These are phyloP conservation scores for Ptilodon capucinus DNA, from an alignment of 2,888 invertebrate genomes.

Conservation along the genomic window DNA sequence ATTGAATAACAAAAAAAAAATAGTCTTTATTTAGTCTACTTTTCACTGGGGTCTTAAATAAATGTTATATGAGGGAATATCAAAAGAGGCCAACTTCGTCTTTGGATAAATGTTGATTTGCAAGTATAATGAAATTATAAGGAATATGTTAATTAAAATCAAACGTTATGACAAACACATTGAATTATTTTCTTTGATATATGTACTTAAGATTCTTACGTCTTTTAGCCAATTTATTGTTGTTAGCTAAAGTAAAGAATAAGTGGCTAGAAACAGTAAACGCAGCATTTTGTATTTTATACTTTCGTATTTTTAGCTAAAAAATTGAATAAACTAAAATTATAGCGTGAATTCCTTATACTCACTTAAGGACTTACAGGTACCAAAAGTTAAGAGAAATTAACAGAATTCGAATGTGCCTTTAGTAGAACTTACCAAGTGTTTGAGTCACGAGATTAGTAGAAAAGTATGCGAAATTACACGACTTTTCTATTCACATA, in stretches of 20 bases:
- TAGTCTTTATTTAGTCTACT: background rate
- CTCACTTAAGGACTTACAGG: too few species aligned
- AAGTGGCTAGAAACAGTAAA: too few species aligned
- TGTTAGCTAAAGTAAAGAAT: too few species aligned
- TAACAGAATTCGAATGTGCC: background rate
- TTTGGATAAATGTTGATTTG: background rate
- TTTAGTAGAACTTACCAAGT: background rate
- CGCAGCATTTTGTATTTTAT: too few species aligned
- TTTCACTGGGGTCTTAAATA: background rate
- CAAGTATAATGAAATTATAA: background rate
- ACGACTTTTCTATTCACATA: slow-evolving; percentile 3
- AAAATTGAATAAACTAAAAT: too few species aligned
- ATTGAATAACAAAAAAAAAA: too few species aligned
- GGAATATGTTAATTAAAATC: background rate
- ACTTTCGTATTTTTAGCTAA: too few species aligned
- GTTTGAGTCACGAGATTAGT: background rate
- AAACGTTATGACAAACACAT: background rate
- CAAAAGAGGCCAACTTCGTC: background rate
- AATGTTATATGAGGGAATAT: background rate
- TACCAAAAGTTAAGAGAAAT: background rate
- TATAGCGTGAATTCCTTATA: too few species aligned
- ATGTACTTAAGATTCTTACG: too few species aligned
- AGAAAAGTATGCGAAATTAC: background rate
- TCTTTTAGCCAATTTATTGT: too few species aligned
- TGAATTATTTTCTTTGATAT: too few species aligned